phyloP scores from a whole-genome alignment of 2,888 invertebrate species.

The Dioctria rufipes region DNA sequence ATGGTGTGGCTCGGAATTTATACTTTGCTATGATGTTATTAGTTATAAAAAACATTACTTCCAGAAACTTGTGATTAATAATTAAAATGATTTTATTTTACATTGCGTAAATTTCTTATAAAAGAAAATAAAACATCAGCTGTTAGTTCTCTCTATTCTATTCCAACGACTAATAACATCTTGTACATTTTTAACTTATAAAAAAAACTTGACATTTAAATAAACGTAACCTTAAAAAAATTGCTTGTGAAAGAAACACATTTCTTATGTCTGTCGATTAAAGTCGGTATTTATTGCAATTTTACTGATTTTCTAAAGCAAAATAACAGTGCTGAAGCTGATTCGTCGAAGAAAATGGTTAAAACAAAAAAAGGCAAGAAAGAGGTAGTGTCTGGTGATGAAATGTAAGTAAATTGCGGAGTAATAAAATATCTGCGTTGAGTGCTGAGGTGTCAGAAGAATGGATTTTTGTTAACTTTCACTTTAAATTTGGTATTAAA shows the following conservation, averaged over 20 bases:
- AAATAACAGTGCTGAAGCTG: conserved; percentile 70
- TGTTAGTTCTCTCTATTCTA: background rate
- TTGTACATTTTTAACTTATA: background rate
- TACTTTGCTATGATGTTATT: too few relatives aligned
- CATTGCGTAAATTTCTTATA: background rate
- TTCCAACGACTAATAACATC: background rate
- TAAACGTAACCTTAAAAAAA: conserved; percentile 33
- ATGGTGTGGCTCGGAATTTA: too few relatives aligned
- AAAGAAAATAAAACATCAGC: background rate
- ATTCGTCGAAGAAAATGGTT: conserved; percentile 75
- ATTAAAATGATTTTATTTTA: too few relatives aligned
- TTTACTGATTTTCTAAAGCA: conserved; percentile 26
- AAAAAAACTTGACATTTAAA: conserved; percentile 8
- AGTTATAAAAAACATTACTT: too few relatives aligned
- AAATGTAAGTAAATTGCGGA: conserved; percentile 77
- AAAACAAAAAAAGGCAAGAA: conserved; percentile 88
- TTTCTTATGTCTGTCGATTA: conserved; percentile 2
- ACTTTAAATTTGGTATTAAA: conserved; percentile 53
- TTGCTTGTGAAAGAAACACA: conserved; percentile 25
- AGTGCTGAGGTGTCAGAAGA: conserved; percentile 54
- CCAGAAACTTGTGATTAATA: too few relatives aligned
- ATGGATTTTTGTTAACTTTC: conserved; percentile 57
- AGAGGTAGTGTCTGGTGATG: conserved; percentile 81
- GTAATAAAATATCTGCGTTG: conserved; percentile 9
- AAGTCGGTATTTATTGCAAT: conserved; percentile 17